A percentile compares a stretch with the other conserved stretches of the same genome.
Evolutionary conservation across 2,113 vertebrate genomes (phyloP).

Genomic region (Isurus oxyrinchus): DNA sequence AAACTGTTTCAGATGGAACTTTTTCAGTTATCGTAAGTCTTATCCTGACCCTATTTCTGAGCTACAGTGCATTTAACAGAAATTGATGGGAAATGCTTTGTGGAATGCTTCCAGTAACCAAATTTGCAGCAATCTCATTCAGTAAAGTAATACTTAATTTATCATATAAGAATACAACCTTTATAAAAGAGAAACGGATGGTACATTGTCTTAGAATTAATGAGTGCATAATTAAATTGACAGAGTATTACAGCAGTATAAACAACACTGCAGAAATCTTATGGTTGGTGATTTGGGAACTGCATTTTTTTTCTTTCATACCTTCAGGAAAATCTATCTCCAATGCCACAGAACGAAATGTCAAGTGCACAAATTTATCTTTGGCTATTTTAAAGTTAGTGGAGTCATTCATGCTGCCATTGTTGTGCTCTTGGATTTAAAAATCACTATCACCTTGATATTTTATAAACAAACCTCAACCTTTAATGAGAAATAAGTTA

Average conservation of each 20-base stretch:
- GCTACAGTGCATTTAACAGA: not conserved
- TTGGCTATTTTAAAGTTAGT: too few species aligned
- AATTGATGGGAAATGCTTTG: constrained; percentile 14
- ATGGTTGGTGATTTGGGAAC: not conserved
- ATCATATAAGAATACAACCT: constrained; percentile 8
- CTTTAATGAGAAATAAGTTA: too few species aligned
- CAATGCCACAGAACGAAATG: not conserved
- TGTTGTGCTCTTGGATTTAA: too few species aligned
- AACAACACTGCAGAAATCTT: not conserved
- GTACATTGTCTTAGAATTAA: not conserved
- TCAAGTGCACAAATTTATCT: not conserved
- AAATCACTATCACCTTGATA: too few species aligned
- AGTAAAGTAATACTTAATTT: not conserved
- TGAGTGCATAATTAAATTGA: not conserved
- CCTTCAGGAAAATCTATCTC: not conserved
- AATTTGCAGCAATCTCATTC: not conserved
- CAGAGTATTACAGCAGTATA: not conserved
- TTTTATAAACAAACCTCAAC: too few species aligned
- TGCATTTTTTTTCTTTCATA: not conserved
- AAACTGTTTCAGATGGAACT: not conserved
- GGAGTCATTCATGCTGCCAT: too few species aligned
- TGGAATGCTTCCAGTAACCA: constrained; percentile 9
- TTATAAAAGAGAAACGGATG: not conserved
- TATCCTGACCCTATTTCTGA: not conserved
- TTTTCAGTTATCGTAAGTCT: not conserved